A percentile compares a stretch with the other conserved stretches of the same genome.
These are phyloP conservation scores for Danaus melanippus DNA, from an alignment of 1,140 invertebrate species.

Conservation along the genomic window DNA sequence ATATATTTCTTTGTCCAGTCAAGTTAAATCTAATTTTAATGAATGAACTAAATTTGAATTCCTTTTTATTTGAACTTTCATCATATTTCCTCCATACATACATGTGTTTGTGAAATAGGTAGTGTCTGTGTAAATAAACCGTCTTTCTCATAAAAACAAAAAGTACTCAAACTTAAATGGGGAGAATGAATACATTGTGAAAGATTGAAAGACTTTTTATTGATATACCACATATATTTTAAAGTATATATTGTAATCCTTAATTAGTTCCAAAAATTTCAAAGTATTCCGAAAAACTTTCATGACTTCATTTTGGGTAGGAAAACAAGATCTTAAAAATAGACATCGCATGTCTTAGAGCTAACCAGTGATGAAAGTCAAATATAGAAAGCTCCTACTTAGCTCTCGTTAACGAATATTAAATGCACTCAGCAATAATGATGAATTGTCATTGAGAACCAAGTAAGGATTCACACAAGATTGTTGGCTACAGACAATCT, in stretches of 20 bases:
- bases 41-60: no score
- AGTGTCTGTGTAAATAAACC: no score
- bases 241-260: slow-evolving; percentile 33
- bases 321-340: slow-evolving; percentile 2
- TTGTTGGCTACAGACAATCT: slow-evolving; percentile 9
- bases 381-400: not conserved
- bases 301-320: slow-evolving; percentile 13
- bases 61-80: no score
- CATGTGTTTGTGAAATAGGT: no score
- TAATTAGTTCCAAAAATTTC: slow-evolving; percentile 30
- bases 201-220: slow-evolving; percentile 15
- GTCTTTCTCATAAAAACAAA: no score
- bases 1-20: no score
- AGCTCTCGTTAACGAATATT: not conserved
- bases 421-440: not conserved
- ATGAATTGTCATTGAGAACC: not conserved
- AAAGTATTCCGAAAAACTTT: slow-evolving; percentile 28
- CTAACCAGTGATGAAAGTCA: no score
- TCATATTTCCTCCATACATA: no score
- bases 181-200: not conserved
- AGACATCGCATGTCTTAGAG: no score
- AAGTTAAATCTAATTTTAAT: no score
- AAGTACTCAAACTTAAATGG: no score
- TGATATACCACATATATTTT: slow-evolving; percentile 35
- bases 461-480: slow-evolving; percentile 7